Evolutionary conservation across 2,888 invertebrate species (phyloP).

Genomic region (Apamea monoglypha): DNA sequence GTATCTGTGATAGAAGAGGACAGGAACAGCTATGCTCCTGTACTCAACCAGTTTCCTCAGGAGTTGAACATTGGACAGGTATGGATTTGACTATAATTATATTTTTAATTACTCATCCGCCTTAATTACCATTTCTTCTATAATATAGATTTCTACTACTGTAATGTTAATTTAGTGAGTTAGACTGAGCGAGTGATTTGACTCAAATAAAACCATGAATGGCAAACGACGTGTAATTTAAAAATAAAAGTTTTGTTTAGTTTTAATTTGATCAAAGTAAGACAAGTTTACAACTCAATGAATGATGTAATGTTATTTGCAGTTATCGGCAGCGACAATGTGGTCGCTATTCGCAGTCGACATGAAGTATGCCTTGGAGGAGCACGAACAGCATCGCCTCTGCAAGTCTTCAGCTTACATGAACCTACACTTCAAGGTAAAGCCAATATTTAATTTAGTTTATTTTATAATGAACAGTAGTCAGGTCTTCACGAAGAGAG

Average conservation of each 20-base stretch:
- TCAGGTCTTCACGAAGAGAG: background rate
- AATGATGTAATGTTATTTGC: constrained; percentile 69
- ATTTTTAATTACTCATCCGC: background rate
- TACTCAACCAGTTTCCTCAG: constrained; percentile 99
- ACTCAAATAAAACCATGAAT: background rate
- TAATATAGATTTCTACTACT: background rate
- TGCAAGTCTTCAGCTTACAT: constrained; percentile 99
- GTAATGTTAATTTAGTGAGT: background rate
- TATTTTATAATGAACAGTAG: background rate
- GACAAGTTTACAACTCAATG: too few species aligned
- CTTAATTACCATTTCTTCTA: background rate
- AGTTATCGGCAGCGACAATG: constrained; percentile 99
- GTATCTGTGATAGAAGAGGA: constrained; percentile 99
- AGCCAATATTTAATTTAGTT: background rate
- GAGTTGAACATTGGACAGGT: constrained; percentile 99
- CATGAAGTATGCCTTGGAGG: constrained; percentile 99
- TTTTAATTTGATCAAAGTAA: background rate
- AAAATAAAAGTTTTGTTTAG: background rate
- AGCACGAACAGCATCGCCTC: constrained; percentile 98
- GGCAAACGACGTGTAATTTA: accelerated
- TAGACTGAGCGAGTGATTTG: background rate
- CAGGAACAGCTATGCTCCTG: constrained; percentile 99
- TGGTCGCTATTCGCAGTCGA: constrained; percentile 99
- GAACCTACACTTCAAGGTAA: constrained; percentile 99
- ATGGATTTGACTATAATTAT: constrained; percentile 51